Base-by-base conservation (phyloP, 2,888 invertebrate genomes). In the Druceiella hillmani region DNA sequence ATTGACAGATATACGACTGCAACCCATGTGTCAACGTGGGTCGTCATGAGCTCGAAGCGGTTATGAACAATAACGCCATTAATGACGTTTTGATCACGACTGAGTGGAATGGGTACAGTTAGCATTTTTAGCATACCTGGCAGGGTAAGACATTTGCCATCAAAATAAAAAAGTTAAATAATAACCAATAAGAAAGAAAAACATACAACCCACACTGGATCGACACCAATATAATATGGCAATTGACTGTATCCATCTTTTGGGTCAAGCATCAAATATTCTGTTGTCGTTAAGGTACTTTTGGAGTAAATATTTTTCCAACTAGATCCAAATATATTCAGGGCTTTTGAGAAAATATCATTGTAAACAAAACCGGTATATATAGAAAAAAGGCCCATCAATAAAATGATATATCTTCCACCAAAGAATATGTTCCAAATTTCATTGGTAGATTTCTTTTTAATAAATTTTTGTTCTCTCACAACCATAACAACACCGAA, bases 321-420 rank as follows among this genome's bases (percentile, higher is more conserved):
- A 37, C 76, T 71, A 27, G 78, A 76, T 1, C 81, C 81, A 56
- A 84, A 83, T 41, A 83, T 62, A 51, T 83, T 83, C 36, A 83
- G 45, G 1, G 82, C 79, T 48, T 81, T 83, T 4, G 83, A 80
- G 58, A 83, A 85, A 44, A 79, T 59, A 52, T 85, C 85, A 51
- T 85, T 85, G 63, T 85, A 85, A 54, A 85, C 76, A 31, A 83
- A 52, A 1, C 85, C 85, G 13, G 84, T 83, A 60, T 85, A 85
- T 32, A 83, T 76, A 3, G 83, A 83, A 58, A 85, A 85, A 43
- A 78, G 52, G 13, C 83, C 83, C 84, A 85, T 85, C 31, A 85
- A 58, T 28, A 83, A 62, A 46, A 85, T 81, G 30, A 86, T 79
- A 56, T 85, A 86, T 12, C 85, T 74, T 4, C 84, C 84, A 9